Conservation (phyloP, 2,113 vertebrate genomes). For the Podarcis raffonei region DNA sequence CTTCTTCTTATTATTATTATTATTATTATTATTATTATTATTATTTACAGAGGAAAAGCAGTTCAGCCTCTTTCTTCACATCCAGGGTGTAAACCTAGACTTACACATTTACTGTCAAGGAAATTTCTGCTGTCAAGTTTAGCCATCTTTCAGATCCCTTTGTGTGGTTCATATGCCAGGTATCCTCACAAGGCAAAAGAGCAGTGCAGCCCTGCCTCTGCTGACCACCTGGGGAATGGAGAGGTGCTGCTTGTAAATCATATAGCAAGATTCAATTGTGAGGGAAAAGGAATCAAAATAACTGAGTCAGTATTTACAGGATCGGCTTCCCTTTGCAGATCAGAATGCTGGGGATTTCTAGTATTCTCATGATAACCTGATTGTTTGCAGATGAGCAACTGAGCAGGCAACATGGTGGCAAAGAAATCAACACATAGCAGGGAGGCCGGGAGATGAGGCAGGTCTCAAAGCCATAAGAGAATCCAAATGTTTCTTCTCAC, state of each 20-base stretch:
- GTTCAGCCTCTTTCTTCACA: background rate
- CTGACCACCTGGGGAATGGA: background rate
- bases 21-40: no score
- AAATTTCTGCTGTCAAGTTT: background rate
- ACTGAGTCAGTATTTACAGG: background rate
- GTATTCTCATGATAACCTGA: no score
- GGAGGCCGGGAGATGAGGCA: no score
- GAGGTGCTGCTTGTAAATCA: background rate
- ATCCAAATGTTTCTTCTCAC: background rate
- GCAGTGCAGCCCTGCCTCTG: background rate
- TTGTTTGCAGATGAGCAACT: no score
- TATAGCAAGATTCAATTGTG: background rate
- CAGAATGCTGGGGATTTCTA: no score
- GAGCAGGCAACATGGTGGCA: no score
- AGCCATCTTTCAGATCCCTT: background rate
- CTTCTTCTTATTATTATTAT: no score
- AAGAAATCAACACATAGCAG: no score
- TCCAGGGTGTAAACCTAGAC: no score
- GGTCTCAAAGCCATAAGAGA: no score
- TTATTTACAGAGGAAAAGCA: background rate
- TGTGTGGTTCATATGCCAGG: background rate
- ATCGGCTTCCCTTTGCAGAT: no score
- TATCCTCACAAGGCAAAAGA: background rate
- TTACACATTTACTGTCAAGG: background rate
- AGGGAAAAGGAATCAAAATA: background rate